Evolutionary conservation across 2,888 invertebrate species (phyloP).

Genomic region (Drosophila bunnanda): DNA sequence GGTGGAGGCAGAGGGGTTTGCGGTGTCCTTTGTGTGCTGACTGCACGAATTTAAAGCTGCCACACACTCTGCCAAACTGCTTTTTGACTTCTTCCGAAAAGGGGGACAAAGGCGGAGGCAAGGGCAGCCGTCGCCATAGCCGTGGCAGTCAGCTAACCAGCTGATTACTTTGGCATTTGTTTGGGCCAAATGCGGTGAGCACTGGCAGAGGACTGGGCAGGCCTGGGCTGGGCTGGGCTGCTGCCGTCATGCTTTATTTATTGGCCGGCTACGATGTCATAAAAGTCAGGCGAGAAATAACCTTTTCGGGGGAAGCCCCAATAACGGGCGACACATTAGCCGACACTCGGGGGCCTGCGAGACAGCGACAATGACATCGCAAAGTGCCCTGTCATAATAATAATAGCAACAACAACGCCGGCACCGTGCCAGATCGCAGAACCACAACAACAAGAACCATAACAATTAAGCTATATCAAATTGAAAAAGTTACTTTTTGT

Average conservation of each 20-base stretch:
- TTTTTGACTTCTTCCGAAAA: constrained; percentile 67
- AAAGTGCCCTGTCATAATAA: constrained; percentile 71
- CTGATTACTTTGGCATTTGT: constrained; percentile 79
- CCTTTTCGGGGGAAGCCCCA: constrained; percentile 65
- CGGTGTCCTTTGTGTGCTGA: constrained; percentile 60
- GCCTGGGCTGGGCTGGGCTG: constrained; percentile 29
- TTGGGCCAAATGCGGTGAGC: constrained; percentile 50
- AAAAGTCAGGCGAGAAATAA: constrained; percentile 68
- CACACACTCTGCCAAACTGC: constrained; percentile 70
- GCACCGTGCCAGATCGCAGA: constrained; percentile 20
- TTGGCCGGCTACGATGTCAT: constrained; percentile 67
- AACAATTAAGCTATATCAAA: constrained; percentile 78
- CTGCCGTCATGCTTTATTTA: constrained; percentile 62
- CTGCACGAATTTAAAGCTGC: constrained; percentile 75
- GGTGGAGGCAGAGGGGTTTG: constrained; percentile 24
- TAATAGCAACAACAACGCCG: constrained; percentile 35
- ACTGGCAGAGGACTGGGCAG: constrained; percentile 48
- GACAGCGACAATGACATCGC: constrained; percentile 73
- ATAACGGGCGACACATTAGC: constrained; percentile 60
- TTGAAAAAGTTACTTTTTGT: constrained; percentile 71
- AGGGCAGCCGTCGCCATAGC: constrained; percentile 8
- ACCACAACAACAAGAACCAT: constrained; percentile 48
- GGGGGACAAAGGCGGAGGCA: constrained; percentile 22
- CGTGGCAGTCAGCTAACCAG: constrained; percentile 64
- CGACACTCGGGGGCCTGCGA: constrained; percentile 52